A percentile compares a stretch with the other conserved stretches of the same genome.
Evolutionary conservation across 2,888 invertebrate genomes (phyloP).

Genomic region (Axea sp.): DNA sequence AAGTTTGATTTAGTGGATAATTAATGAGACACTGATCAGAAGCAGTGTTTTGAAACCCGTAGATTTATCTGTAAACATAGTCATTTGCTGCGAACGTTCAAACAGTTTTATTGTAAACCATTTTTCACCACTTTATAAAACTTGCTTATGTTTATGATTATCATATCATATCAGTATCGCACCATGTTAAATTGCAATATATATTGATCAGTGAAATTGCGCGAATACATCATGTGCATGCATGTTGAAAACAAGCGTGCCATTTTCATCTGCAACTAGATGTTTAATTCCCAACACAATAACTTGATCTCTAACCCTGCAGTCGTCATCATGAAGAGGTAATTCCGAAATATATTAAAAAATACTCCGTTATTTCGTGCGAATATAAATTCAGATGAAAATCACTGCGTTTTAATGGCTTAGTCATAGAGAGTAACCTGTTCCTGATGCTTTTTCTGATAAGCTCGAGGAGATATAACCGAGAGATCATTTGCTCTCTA

Average conservation of each 20-base stretch:
- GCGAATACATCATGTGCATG: slow-evolving; percentile 12
- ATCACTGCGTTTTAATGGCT: slow-evolving; percentile 42
- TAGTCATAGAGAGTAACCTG: slow-evolving; percentile 49
- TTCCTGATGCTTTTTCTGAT: slow-evolving; percentile 58
- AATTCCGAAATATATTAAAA: slow-evolving; percentile 50
- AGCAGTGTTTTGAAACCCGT: slow-evolving; percentile 9
- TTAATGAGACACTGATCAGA: slow-evolving; percentile 47
- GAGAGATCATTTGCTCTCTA: slow-evolving; percentile 56
- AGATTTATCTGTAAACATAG: slow-evolving; percentile 6
- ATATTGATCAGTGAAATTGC: slow-evolving; percentile 37
- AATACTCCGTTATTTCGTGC: slow-evolving; percentile 49
- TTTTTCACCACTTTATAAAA: slow-evolving; percentile 13
- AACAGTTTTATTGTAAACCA: not conserved
- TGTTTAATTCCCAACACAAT: slow-evolving; percentile 34
- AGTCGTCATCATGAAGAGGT: slow-evolving; percentile 39
- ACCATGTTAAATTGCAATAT: too few species aligned
- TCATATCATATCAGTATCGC: too few species aligned
- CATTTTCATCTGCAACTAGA: slow-evolving; percentile 39
- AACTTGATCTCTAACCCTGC: slow-evolving; percentile 40
- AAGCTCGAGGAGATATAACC: slow-evolving; percentile 46
- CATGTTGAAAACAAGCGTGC: slow-evolving; percentile 14
- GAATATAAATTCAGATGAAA: slow-evolving; percentile 58
- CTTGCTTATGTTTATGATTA: too few species aligned
- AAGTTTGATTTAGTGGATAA: slow-evolving; percentile 36
- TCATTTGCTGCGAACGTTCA: slow-evolving; percentile 5